Conservation (phyloP, 2,888 invertebrate genomes). For the Euplexia lucipara region DNA sequence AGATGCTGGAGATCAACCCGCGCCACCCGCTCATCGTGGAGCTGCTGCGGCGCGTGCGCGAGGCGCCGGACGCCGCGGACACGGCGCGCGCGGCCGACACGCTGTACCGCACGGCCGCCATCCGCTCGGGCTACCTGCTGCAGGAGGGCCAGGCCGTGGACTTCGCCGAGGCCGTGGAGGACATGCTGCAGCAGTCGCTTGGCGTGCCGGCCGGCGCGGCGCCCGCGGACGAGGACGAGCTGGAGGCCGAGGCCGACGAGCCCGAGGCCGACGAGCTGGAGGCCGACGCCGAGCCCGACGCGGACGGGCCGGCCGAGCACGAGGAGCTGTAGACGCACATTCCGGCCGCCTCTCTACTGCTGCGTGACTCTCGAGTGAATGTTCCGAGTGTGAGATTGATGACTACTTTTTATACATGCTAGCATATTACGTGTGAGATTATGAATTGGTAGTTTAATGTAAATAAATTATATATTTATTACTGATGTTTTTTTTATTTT, state of each 20-base stretch:
- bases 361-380: constrained; percentile 75
- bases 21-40: constrained; percentile 98
- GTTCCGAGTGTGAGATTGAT: constrained; percentile 29
- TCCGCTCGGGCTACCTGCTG: constrained; percentile 97
- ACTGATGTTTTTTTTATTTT: constrained; percentile 17
- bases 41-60: constrained; percentile 95
- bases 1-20: constrained; percentile 99
- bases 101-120: constrained; percentile 96
- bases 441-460: constrained; percentile 64
- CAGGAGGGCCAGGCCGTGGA: constrained; percentile 91
- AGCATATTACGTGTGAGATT: constrained; percentile 50
- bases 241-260: constrained; percentile 36
- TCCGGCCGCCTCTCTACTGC: not conserved
- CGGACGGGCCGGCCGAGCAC: constrained; percentile 73
- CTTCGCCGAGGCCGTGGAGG: constrained; percentile 97
- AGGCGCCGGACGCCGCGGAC: constrained; percentile 95
- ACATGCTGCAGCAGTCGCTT: constrained; percentile 95
- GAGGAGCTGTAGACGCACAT: constrained; percentile 33
- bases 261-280: constrained; percentile 52
- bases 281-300: constrained; percentile 66
- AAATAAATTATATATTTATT: constrained; percentile 74
- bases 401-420: constrained; percentile 59
- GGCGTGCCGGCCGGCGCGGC: constrained; percentile 95
- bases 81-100: constrained; percentile 94
- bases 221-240: constrained; percentile 63